A percentile compares a stretch with the other conserved stretches of the same genome.
These are phyloP conservation scores for Furcifer pardalis DNA, from an alignment of 2,797 vertebrate genomes.

Conservation along the genomic window DNA sequence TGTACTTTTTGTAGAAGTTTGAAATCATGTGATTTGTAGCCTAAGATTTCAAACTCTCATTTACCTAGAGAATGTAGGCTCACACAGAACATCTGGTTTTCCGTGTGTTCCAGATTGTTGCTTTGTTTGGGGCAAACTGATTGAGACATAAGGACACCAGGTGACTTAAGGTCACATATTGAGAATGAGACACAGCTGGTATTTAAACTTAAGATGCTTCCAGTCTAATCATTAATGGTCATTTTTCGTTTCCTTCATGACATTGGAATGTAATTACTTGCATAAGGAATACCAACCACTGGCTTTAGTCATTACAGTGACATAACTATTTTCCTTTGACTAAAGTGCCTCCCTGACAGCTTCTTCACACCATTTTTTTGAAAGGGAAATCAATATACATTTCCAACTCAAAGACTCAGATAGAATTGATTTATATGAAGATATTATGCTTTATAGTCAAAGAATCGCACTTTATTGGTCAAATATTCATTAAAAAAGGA, in stretches of 20 bases:
- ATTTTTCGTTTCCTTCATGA: not conserved
- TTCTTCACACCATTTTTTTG: not conserved
- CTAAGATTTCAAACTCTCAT: conserved; percentile 50
- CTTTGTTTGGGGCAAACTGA: conserved; percentile 34
- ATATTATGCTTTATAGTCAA: not conserved
- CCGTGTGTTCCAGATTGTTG: conserved; percentile 30
- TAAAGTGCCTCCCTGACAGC: not conserved
- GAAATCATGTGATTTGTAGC: conserved; percentile 60
- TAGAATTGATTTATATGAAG: not conserved
- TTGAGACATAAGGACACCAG: conserved; percentile 47
- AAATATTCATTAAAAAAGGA: not conserved
- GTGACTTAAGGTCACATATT: conserved; percentile 41
- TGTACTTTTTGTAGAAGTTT: conserved; percentile 61
- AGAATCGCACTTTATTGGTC: not conserved
- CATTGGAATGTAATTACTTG: not conserved
- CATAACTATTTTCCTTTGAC: not conserved
- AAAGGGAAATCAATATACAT: not conserved
- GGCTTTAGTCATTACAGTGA: not conserved
- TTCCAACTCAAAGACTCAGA: not conserved
- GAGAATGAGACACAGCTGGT: conserved; percentile 42
- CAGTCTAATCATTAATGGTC: not conserved
- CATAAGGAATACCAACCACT: not conserved
- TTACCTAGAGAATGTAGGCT: conserved; percentile 52
- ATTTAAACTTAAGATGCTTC: conserved; percentile 25
- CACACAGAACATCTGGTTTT: conserved; percentile 49